Evolutionary conservation across 2,888 invertebrate species (phyloP).

Genomic region (Tetropium fuscum): DNA sequence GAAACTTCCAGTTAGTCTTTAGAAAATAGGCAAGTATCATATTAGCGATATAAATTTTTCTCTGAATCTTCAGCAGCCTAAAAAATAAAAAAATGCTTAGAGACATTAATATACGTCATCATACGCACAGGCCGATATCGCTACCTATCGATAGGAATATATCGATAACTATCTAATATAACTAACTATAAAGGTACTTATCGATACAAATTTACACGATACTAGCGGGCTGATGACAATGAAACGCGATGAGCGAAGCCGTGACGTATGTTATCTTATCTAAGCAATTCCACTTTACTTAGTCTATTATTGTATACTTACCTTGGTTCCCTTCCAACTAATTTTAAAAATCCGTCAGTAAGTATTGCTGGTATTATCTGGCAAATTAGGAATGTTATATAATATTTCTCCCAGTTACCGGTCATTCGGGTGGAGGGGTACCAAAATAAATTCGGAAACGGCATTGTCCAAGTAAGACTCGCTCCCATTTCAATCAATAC

Average conservation of each 20-base stretch:
- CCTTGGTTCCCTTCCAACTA: constrained; percentile 79
- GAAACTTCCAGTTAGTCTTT: constrained; percentile 82
- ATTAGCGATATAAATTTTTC: constrained; percentile 83
- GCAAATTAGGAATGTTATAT: constrained; percentile 75
- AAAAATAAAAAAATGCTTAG: constrained; percentile 37
- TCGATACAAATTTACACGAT: too few species aligned
- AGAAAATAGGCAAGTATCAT: constrained; percentile 80
- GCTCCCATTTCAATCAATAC: background rate
- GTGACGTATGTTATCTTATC: too few species aligned
- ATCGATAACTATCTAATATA: too few species aligned
- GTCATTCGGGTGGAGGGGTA: constrained; percentile 72
- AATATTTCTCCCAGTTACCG: constrained; percentile 72
- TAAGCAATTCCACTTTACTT: too few species aligned
- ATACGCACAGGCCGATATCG: too few species aligned
- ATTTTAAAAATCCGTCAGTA: constrained; percentile 75
- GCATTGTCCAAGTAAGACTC: constrained; percentile 67
- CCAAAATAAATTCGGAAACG: constrained; percentile 81
- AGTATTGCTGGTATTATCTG: constrained; percentile 86
- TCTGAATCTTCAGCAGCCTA: constrained; percentile 84
- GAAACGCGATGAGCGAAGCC: too few species aligned
- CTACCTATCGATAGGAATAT: too few species aligned
- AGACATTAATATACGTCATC: too few species aligned
- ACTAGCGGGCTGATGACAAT: too few species aligned
- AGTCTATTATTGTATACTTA: too few species aligned
- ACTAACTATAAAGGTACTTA: too few species aligned